A percentile compares a stretch with the other conserved stretches of the same genome.
These are phyloP conservation scores for Rhinoderma darwinii DNA, from an alignment of 2,113 vertebrate genomes.

Conservation along the genomic window DNA sequence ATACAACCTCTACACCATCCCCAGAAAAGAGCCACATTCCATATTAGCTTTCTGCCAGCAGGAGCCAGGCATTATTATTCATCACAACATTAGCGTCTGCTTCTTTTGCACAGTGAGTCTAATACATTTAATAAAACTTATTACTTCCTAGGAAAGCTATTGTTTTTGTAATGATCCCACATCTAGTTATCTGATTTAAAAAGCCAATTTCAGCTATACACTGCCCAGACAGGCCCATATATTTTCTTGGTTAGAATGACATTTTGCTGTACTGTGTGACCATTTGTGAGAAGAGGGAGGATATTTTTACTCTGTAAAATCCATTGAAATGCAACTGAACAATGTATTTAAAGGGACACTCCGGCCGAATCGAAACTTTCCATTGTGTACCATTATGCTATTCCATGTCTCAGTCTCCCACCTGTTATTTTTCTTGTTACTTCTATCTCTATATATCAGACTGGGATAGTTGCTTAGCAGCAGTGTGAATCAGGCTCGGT, in stretches of 20 bases:
- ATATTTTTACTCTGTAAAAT: background rate
- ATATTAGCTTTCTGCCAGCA: background rate
- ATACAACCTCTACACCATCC: background rate
- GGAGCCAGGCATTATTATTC: background rate
- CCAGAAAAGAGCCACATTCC: background rate
- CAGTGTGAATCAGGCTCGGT: too few relatives aligned
- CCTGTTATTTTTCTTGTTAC: too few relatives aligned
- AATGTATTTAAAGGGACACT: too few relatives aligned
- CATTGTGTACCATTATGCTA: too few relatives aligned
- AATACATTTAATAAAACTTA: constrained; percentile 26
- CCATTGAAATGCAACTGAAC: background rate
- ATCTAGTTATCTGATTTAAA: constrained; percentile 23
- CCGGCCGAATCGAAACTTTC: too few relatives aligned
- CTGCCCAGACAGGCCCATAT: constrained; percentile 1
- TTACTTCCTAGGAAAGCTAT: constrained; percentile 23
- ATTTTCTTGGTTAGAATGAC: background rate
- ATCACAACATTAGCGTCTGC: background rate
- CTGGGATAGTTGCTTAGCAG: too few relatives aligned
- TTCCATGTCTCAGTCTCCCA: too few relatives aligned
- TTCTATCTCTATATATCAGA: too few relatives aligned
- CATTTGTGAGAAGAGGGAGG: background rate
- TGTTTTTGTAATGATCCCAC: constrained; percentile 25
- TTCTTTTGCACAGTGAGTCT: constrained; percentile 11
- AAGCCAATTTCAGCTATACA: constrained; percentile 7
- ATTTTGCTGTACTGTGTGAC: background rate